phyloP scores from a whole-genome alignment of 1,140 invertebrate genomes.

The Zaprionus capensis region DNA sequence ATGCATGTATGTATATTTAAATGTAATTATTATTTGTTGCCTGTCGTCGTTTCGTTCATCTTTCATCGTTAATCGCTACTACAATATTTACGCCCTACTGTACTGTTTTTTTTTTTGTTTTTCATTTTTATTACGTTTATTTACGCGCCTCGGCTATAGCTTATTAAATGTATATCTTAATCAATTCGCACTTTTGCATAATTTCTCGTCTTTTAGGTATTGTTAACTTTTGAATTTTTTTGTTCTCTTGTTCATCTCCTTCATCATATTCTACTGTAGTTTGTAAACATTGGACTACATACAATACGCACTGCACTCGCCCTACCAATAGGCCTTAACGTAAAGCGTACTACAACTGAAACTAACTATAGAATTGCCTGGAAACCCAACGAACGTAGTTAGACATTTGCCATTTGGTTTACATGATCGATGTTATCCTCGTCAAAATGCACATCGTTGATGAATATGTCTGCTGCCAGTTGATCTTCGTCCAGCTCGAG shows the following conservation, averaged over 20 bases:
- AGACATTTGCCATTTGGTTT: slow-evolving; percentile 83
- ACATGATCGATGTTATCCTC: slow-evolving; percentile 78
- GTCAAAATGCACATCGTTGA: slow-evolving; percentile 83
- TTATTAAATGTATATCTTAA: slow-evolving; percentile 75
- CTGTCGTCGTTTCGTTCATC: slow-evolving; percentile 53
- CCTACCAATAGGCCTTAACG: slow-evolving; percentile 54
- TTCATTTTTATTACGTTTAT: slow-evolving; percentile 38
- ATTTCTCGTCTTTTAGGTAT: slow-evolving; percentile 82
- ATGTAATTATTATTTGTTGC: slow-evolving; percentile 77
- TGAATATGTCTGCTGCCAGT: slow-evolving; percentile 76
- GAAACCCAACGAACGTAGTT: slow-evolving; percentile 61
- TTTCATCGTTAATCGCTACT: slow-evolving; percentile 69
- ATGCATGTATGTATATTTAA: slow-evolving; percentile 70
- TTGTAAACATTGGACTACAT: slow-evolving; percentile 28
- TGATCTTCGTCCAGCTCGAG: slow-evolving; percentile 73
- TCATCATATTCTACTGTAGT: slow-evolving; percentile 31
- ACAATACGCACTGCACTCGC: slow-evolving; percentile 18
- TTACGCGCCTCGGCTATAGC: slow-evolving; percentile 47
- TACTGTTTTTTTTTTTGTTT: slow-evolving; percentile 50
- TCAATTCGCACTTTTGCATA: slow-evolving; percentile 79
- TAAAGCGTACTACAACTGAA: slow-evolving; percentile 72
- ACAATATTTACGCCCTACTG: slow-evolving; percentile 70
- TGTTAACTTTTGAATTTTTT: slow-evolving; percentile 83
- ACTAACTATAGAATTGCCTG: slow-evolving; percentile 72
- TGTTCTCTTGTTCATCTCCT: slow-evolving; percentile 55